phyloP scores from a whole-genome alignment of 2,888 invertebrate genomes.

The Thymelicus sylvestris region DNA sequence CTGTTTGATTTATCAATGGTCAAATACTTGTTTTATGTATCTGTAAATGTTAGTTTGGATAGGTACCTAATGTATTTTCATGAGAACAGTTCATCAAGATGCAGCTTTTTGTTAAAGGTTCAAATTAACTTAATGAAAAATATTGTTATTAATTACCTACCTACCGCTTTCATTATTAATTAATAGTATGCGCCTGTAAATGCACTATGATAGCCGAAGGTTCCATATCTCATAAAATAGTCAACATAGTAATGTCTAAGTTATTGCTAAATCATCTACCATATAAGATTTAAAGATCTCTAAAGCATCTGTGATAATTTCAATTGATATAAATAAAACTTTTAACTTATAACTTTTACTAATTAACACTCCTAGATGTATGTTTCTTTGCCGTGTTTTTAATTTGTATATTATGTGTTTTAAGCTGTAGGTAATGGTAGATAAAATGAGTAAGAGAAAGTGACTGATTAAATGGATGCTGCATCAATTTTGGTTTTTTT shows the following conservation, averaged over 20 bases:
- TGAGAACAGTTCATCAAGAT: conserved; percentile 4
- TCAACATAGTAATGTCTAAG: conserved; percentile 50
- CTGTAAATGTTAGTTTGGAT: not conserved
- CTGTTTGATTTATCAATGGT: not conserved
- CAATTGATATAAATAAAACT: conserved; percentile 76
- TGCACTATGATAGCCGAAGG: conserved; percentile 12
- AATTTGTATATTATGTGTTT: conserved; percentile 48
- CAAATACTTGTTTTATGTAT: not conserved
- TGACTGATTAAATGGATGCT: conserved; percentile 71
- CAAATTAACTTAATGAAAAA: not conserved
- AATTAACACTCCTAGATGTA: conserved; percentile 55
- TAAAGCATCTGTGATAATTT: conserved; percentile 82
- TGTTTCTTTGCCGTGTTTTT: conserved; percentile 62
- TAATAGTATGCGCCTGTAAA: conserved; percentile 1
- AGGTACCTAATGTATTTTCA: not conserved
- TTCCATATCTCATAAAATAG: conserved; percentile 41
- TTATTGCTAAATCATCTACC: conserved; percentile 70
- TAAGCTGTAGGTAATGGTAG: conserved; percentile 49
- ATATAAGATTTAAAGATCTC: conserved; percentile 82
- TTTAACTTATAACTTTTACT: conserved; percentile 76
- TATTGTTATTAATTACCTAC: not conserved
- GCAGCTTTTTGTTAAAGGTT: conserved; percentile 1
- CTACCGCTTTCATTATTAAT: not conserved
- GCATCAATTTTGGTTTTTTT: conserved; percentile 51
- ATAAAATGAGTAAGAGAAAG: conserved; percentile 48